phyloP scores from a whole-genome alignment of 2,888 invertebrate species.

The Hermodice carunculata region DNA sequence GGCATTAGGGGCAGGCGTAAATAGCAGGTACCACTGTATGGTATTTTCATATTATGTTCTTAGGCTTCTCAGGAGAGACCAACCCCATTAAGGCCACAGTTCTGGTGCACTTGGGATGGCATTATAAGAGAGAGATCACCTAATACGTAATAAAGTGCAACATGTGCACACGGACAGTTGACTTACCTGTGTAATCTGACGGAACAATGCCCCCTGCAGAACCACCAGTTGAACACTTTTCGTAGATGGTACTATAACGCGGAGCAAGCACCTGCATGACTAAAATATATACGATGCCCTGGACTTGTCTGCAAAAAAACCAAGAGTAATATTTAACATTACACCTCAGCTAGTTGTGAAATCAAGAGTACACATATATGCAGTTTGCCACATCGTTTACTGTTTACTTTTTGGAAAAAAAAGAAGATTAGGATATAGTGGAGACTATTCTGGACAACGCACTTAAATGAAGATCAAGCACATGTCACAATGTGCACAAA shows the following conservation, averaged over 20 bases:
- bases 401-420: no score
- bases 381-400: no score
- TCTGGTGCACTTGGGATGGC: neutral
- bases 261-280: slow-evolving; percentile 57
- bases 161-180: neutral
- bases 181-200: slow-evolving; percentile 61
- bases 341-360: no score
- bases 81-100: neutral
- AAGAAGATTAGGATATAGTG: no score
- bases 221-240: neutral
- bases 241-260: slow-evolving; percentile 46
- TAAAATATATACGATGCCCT: slow-evolving; percentile 60
- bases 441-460: no score
- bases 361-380: no score
- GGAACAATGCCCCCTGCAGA: slow-evolving; percentile 41
- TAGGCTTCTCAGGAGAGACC: neutral
- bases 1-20: no score
- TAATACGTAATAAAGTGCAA: no score
- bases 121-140: neutral
- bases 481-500: no score
- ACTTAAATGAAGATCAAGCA: no score
- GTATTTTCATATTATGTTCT: slow-evolving; percentile 3
- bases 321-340: no score
- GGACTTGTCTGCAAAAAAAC: slow-evolving; percentile 61
- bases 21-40: no score